Base-by-base conservation (phyloP, 2,888 invertebrate species). In the Endomychus coccineus region DNA sequence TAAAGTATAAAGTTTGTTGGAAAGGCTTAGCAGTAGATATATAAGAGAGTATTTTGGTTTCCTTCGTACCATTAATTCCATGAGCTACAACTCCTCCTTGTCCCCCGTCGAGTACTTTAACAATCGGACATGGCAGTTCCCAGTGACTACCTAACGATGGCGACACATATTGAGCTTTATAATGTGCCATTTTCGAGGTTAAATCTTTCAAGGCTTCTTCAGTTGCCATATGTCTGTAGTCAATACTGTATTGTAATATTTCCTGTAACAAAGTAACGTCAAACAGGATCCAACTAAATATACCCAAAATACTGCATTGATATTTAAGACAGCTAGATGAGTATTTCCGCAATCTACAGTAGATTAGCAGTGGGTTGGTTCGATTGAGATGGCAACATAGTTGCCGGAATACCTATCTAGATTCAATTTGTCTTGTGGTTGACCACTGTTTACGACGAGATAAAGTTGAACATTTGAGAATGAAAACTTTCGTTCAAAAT, bases 1-100 rank as follows among this genome's bases (percentile, higher is more conserved):
- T 89, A 55, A 95, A 81, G 62, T 90, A 95, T 44, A 94, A 75
- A 4, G 89, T 87, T 54, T 91, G 83, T 55, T 91, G 83, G 46
- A 80, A 71, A 2, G 86, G 79, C 49, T 83, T 84, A 58, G 90
- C 83, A 50, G 86, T 86, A 55, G 90, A 88, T 39, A 95, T 69
- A 57, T 90, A 94, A 40, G 89, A 87, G 30, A 94, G 78, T 22
- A 92, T 83, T 37, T 83, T 77, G 33, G 83, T 80, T 61, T 91
- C 89, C 50, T 86, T 77, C 54, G 88, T 84, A 0, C 91, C 84
- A 29, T 73, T 71, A 3, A 85, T 75, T 41, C 79, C 78, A 51
- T 79, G 78, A 1, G 83, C 80, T 3, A 78, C 74, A 4, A 86
- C 77, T 1, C 79, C 79, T 40, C 80, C 77, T 7, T 80, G 78